These are phyloP conservation scores for Antigone vipio DNA, from an alignment of 2,113 vertebrate genomes.

Conservation along the genomic window DNA sequence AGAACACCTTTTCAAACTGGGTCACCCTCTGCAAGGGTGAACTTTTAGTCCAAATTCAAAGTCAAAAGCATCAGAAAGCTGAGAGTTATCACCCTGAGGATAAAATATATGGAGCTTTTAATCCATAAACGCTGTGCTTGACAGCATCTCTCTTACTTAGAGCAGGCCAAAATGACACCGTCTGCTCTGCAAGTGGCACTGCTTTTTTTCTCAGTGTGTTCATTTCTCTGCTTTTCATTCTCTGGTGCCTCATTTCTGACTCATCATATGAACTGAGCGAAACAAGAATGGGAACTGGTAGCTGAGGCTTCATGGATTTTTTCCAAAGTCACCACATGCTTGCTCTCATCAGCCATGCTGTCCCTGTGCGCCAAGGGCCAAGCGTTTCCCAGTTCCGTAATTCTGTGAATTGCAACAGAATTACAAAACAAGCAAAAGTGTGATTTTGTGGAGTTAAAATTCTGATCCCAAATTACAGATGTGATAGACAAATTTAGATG, in stretches of 20 bases:
- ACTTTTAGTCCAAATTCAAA: constrained; percentile 9
- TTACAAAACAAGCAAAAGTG: background rate
- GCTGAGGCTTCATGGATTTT: background rate
- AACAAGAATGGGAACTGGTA: background rate
- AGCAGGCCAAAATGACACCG: background rate
- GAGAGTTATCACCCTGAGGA: background rate
- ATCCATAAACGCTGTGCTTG: background rate
- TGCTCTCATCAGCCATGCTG: background rate
- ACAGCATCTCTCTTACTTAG: background rate
- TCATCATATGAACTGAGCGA: background rate
- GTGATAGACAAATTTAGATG: background rate
- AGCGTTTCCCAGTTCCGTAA: background rate
- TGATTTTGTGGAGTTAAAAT: background rate
- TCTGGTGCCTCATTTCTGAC: background rate
- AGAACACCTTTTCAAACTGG: background rate
- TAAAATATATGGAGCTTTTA: constrained; percentile 6
- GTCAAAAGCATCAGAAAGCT: background rate
- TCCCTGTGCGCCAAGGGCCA: accelerated
- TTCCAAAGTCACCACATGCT: background rate
- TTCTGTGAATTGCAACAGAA: background rate
- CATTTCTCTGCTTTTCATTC: background rate
- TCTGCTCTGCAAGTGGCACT: background rate
- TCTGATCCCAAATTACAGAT: background rate
- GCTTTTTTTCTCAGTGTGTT: background rate
- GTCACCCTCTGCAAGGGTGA: background rate